Percentiles rank a stretch among this genome's conserved stretches.
Conservation (phyloP, 2,113 vertebrate species). For the Cynoglossus semilaevis region DNA sequence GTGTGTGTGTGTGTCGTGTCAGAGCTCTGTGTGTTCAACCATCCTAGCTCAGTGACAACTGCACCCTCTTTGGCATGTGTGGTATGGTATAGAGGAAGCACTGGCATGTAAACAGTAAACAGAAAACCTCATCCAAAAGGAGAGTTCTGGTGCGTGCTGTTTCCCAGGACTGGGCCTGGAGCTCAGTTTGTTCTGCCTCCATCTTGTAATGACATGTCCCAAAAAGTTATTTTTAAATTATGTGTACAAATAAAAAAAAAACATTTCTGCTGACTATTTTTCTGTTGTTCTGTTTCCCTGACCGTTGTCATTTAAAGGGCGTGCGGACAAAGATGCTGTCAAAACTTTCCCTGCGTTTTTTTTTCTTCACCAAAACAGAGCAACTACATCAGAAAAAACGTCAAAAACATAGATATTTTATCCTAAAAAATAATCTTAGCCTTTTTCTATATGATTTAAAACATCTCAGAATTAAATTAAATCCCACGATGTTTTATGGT, state of each 20-base stretch:
- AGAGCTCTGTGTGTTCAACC: constrained; percentile 28
- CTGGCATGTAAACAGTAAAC: constrained; percentile 64
- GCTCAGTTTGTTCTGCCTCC: constrained; percentile 44
- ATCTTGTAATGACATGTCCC: constrained; percentile 8
- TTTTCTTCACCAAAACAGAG: too few species aligned
- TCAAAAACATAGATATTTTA: too few species aligned
- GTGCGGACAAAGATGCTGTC: too few species aligned
- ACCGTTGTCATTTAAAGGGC: too few species aligned
- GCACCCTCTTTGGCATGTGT: constrained; percentile 60
- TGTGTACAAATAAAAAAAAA: not conserved
- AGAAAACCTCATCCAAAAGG: constrained; percentile 65
- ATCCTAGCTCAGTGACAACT: constrained; percentile 51
- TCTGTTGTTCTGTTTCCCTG: too few species aligned
- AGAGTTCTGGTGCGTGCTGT: constrained; percentile 33
- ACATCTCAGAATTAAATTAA: not conserved
- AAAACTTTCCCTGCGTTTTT: too few species aligned
- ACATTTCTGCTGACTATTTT: not conserved
- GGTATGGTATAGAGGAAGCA: constrained; percentile 66
- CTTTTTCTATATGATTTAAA: not conserved
- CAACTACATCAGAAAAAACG: too few species aligned
- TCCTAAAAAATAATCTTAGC: not conserved
- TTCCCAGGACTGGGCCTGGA: constrained; percentile 28
- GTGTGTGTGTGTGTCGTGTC: constrained; percentile 8
- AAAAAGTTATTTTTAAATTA: not conserved
- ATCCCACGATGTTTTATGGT: constrained; percentile 2